Base-by-base conservation (phyloP, 1,140 invertebrate genomes). In the Muscidifurax raptorellus region DNA sequence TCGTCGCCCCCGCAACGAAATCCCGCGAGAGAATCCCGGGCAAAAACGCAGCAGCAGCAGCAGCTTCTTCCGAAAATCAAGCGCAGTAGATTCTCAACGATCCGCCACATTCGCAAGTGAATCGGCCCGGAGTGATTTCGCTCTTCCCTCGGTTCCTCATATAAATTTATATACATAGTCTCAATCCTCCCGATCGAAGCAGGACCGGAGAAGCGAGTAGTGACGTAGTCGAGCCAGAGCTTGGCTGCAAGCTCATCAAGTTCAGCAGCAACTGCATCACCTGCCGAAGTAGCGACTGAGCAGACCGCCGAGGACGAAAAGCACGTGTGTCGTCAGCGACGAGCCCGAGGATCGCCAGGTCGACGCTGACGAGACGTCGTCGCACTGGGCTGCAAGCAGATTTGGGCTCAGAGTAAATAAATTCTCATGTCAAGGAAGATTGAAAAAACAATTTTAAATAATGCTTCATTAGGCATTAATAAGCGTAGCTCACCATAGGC, bases 401-500 rank as follows among this genome's bases (percentile, higher is more conserved):
- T 59, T 6, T 15, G 22, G 18, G 18, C 6, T 59, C 15, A 2
- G 52, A 18, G 18, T 59, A 22, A 59, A 15, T 13, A n/a, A 13
- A 12, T 47, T 47, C 36, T 6, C 44, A 1, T 47, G 13, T 40
- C 36, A 9, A 5, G 36, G 40, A 44, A 3, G 10, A 44, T 44
- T 10, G 12, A 44, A 66, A 80, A 76, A 89, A 88, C 86, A 87
- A n/a, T n/a, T n/a, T n/a, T n/a, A n/a, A n/a, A n/a, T n/a, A n/a
- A n/a, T n/a, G n/a, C n/a, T n/a, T n/a, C n/a, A n/a, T n/a, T n/a
- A n/a, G n/a, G n/a, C n/a, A n/a, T n/a, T n/a, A n/a, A n/a, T n/a
- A n/a, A n/a, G n/a, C n/a, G n/a, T n/a, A n/a, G n/a, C 90, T 89
- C 85, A 92, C 92, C 90, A 86, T 91, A 92, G 80, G 90, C 90